These are phyloP conservation scores for Thysanoteuthis rhombus DNA, from an alignment of 2,888 invertebrate genomes.

Conservation along the genomic window DNA sequence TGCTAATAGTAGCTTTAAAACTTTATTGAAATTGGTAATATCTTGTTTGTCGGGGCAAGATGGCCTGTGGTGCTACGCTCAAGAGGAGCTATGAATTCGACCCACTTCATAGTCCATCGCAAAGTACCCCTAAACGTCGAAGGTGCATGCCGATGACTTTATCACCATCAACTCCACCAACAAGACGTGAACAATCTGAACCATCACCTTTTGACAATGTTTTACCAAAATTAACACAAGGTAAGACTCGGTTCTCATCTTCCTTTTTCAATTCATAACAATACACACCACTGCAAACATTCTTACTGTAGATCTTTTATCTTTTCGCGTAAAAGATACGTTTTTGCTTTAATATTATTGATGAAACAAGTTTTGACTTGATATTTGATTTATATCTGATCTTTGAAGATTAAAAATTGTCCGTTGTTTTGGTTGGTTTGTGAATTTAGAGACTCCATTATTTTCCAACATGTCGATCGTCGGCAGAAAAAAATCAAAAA, in stretches of 20 bases:
- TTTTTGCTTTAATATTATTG: background rate
- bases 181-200: slow-evolving; percentile 72
- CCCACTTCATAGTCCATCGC: slow-evolving; percentile 78
- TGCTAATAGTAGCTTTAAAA: background rate
- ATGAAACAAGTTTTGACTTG: background rate
- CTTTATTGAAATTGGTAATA: slow-evolving; percentile 61
- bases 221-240: slow-evolving; percentile 87
- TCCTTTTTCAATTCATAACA: background rate
- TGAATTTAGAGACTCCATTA: background rate
- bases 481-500: background rate
- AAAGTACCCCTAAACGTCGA: slow-evolving; percentile 85
- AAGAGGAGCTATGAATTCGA: slow-evolving; percentile 96
- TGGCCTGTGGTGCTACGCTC: slow-evolving; percentile 95
- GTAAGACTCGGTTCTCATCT: slow-evolving; percentile 71
- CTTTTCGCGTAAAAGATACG: background rate
- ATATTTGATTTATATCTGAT: background rate
- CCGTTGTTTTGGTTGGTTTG: background rate
- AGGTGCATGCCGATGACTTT: slow-evolving; percentile 89
- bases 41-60: slow-evolving; percentile 64
- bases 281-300: background rate
- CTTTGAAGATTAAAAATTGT: background rate
- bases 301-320: background rate
- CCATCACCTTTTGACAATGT: slow-evolving; percentile 86
- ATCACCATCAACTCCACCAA: slow-evolving; percentile 72
- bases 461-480: background rate